phyloP scores from a whole-genome alignment of 2,888 invertebrate genomes.

The Acrobasis suavella region DNA sequence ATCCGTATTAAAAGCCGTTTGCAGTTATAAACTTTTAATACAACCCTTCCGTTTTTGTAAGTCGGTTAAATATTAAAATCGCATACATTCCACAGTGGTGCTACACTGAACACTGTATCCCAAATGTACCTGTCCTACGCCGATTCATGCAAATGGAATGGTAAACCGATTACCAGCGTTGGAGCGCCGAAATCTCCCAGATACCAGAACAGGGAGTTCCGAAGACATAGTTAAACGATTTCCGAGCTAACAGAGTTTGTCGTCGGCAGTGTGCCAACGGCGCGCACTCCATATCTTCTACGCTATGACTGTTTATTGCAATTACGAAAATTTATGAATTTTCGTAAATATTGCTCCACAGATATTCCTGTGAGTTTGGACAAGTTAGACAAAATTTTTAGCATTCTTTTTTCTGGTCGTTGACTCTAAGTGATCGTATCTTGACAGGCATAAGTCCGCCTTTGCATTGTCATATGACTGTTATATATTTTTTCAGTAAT shows the following conservation, averaged over 20 bases:
- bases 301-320: constrained; percentile 56
- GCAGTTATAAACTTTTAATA: no score
- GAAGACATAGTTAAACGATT: constrained; percentile 39
- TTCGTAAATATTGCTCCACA: constrained; percentile 33
- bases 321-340: constrained; percentile 52
- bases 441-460: no score
- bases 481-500: no score
- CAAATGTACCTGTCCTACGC: background rate
- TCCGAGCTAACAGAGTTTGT: constrained; percentile 50
- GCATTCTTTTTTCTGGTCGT: no score
- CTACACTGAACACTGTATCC: background rate
- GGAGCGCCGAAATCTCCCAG: constrained; percentile 1
- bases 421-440: no score
- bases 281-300: constrained; percentile 41
- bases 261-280: constrained; percentile 53
- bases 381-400: no score
- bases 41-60: background rate
- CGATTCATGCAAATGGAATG: constrained; percentile 21
- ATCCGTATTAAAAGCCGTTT: no score
- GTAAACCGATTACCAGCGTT: constrained; percentile 21
- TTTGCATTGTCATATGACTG: no score
- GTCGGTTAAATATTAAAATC: background rate
- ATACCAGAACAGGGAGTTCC: background rate
- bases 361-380: no score
- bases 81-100: background rate